Evolutionary conservation across 2,888 invertebrate genomes (phyloP).

Genomic region (Agrochola lychnidis): DNA sequence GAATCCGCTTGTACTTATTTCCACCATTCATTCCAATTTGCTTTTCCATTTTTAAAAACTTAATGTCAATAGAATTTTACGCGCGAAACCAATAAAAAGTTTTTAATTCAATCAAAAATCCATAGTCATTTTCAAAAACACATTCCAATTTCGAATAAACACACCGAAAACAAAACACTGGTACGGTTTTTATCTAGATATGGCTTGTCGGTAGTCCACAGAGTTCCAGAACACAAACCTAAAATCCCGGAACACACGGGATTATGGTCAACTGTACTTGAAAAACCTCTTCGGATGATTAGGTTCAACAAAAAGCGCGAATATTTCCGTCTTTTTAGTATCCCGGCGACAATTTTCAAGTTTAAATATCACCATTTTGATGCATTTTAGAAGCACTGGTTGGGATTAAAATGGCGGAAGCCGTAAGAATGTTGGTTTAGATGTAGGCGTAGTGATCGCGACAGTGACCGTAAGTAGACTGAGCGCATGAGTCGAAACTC

Average conservation of each 20-base stretch:
- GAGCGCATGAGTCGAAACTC: conserved; percentile 53
- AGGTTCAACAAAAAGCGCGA: conserved; percentile 85
- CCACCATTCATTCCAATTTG: conserved; percentile 71
- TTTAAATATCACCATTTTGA: conserved; percentile 87
- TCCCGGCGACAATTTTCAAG: conserved; percentile 82
- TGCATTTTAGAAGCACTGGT: conserved; percentile 81
- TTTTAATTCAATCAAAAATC: conserved; percentile 43
- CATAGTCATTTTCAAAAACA: conserved; percentile 52
- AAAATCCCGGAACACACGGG: conserved; percentile 76
- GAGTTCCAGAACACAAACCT: conserved; percentile 76
- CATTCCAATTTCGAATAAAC: conserved; percentile 49
- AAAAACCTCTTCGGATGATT: conserved; percentile 88
- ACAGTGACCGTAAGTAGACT: conserved; percentile 69
- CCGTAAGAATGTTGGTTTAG: conserved; percentile 50
- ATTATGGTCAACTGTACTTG: conserved; percentile 88
- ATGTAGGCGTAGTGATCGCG: conserved; percentile 62
- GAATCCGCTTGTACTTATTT: conserved; percentile 79
- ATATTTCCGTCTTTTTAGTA: conserved; percentile 82
- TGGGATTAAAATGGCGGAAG: conserved; percentile 67
- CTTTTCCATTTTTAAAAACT: conserved; percentile 48
- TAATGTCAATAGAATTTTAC: conserved; percentile 43
- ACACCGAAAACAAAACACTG: conserved; percentile 51
- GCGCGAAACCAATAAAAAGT: conserved; percentile 52
- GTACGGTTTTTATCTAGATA: conserved; percentile 55
- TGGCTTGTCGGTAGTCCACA: conserved; percentile 68